Conservation (phyloP, 2,113 vertebrate species). For the Coregonus clupeaformis region DNA sequence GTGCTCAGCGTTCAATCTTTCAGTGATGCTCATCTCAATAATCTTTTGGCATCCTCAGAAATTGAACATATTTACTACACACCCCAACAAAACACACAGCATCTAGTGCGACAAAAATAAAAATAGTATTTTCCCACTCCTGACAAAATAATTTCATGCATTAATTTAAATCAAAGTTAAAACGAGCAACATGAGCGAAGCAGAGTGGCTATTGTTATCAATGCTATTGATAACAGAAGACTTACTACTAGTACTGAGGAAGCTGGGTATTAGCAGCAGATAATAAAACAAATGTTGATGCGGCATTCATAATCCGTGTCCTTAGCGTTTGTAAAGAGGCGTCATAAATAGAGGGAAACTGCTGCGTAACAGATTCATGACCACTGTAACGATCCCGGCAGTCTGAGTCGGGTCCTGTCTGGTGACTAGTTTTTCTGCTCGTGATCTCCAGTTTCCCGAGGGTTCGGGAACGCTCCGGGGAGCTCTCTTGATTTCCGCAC, state of each 20-base stretch:
- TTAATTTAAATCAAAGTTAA: constrained; percentile 17
- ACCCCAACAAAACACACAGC: constrained; percentile 52
- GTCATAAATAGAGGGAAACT: constrained; percentile 43
- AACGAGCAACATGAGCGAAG: constrained; percentile 11
- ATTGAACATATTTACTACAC: constrained; percentile 71
- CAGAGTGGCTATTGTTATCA: constrained; percentile 41
- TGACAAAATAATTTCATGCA: neutral
- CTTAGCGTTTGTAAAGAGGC: constrained; percentile 50
- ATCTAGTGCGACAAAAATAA: constrained; percentile 26
- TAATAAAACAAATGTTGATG: constrained; percentile 36
- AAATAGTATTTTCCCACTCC: constrained; percentile 27
- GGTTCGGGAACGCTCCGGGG: too few relatives aligned
- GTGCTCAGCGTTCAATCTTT: constrained; percentile 58
- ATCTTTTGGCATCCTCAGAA: constrained; percentile 55
- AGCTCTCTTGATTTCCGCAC: too few relatives aligned
- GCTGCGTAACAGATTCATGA: constrained; percentile 30
- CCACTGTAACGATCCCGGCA: too few relatives aligned
- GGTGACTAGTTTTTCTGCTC: too few relatives aligned
- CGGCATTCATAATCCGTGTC: constrained; percentile 33
- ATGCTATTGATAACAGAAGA: constrained; percentile 52
- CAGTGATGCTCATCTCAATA: constrained; percentile 64
- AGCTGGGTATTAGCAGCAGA: constrained; percentile 37
- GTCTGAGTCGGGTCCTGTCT: too few relatives aligned
- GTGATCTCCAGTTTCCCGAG: too few relatives aligned
- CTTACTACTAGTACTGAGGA: constrained; percentile 31